These are phyloP conservation scores for Muntiacus reevesi DNA, from an alignment of 2,113 vertebrate species.

Conservation along the genomic window DNA sequence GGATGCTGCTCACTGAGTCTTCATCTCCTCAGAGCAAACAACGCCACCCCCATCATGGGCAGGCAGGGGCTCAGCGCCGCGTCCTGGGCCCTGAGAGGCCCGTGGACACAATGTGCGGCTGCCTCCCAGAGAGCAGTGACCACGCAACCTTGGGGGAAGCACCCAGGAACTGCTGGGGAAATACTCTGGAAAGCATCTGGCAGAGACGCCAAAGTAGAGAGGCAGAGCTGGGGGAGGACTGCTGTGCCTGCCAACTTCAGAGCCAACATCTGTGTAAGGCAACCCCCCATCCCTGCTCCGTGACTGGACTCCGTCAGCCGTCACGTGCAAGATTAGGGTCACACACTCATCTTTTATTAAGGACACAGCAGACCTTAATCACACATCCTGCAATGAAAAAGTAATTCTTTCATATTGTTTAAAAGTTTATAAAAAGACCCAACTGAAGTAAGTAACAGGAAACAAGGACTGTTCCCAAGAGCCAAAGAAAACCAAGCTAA, in stretches of 20 bases:
- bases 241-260: neutral
- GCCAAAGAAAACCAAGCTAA: neutral
- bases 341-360: neutral
- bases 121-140: neutral
- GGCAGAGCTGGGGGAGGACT: neutral
- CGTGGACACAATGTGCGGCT: accelerated
- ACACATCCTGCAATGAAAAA: neutral
- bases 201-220: accelerated
- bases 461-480: neutral
- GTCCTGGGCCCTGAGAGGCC: neutral
- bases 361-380: neutral
- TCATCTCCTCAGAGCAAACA: neutral
- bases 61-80: accelerated
- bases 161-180: neutral
- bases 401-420: too few relatives aligned
- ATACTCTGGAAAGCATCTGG: accelerated
- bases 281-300: neutral
- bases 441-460: neutral
- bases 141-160: neutral
- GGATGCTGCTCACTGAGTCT: neutral
- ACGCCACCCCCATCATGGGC: neutral
- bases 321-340: neutral
- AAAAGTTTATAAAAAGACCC: neutral
- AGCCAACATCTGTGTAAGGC: neutral
- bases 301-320: neutral